These are phyloP conservation scores for Gerris buenoi DNA, from an alignment of 1,140 invertebrate genomes.

Conservation along the genomic window DNA sequence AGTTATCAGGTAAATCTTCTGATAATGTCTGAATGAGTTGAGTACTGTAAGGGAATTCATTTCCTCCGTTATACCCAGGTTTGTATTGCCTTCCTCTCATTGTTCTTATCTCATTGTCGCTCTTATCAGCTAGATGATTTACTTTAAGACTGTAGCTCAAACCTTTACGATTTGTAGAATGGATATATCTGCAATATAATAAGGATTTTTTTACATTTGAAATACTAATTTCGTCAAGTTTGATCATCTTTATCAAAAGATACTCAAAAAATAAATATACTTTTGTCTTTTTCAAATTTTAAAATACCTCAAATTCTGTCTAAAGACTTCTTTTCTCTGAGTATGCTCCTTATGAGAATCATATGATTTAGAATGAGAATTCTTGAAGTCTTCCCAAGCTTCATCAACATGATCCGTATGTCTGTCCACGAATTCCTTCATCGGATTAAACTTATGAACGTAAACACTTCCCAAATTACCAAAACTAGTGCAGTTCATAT, in stretches of 20 bases:
- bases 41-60: slow-evolving; percentile 52
- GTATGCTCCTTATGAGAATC: slow-evolving; percentile 40
- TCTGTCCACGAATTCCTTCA: slow-evolving; percentile 72
- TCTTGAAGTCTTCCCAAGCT: slow-evolving; percentile 63
- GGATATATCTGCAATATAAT: slow-evolving; percentile 48
- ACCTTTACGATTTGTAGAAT: slow-evolving; percentile 67
- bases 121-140: slow-evolving; percentile 79
- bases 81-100: slow-evolving; percentile 51
- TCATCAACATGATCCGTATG: slow-evolving; percentile 54
- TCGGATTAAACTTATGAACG: slow-evolving; percentile 76
- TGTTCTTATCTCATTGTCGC: slow-evolving; percentile 56
- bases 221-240: not conserved
- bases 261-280: not conserved
- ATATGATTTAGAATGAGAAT: slow-evolving; percentile 57
- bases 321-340: slow-evolving; percentile 61
- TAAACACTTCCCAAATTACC: slow-evolving; percentile 70
- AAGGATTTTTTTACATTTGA: not conserved
- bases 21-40: slow-evolving; percentile 27
- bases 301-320: slow-evolving; percentile 64
- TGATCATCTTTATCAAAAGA: not conserved
- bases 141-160: slow-evolving; percentile 57
- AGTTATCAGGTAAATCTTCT: slow-evolving; percentile 41
- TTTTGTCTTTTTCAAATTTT: not conserved
- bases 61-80: slow-evolving; percentile 52
- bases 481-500: slow-evolving; percentile 58